Evolutionary conservation across 1,140 invertebrate genomes (phyloP), one percentile per base, ranked within the genome.

Genomic region (Adoxophyes honmai): DNA sequence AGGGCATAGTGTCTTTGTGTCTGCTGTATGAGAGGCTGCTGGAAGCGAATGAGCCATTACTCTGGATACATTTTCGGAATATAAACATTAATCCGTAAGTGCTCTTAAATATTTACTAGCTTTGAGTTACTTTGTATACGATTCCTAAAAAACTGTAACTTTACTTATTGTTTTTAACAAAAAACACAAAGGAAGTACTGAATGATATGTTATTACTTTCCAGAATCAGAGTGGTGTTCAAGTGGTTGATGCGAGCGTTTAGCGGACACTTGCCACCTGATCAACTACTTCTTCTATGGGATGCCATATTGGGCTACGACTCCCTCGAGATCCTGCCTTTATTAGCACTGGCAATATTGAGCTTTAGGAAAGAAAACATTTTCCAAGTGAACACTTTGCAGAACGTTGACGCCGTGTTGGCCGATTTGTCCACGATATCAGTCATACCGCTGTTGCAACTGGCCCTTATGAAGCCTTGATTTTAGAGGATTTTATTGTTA

Each of bases 241-340:
- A 98, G 82, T 99, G 98, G 98, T 83, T 99, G 7, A 98, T 98
- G 92, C 91, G 97, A 62, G 97, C 95, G 1, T 99, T 98, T 78
- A 98, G 97, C 66, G 97, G 98, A 0, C 96, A 98, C 78, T 89
- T 99, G 44, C 94, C 96, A 0, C 96, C 96, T 3, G 96, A 98
- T 70, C 97, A 99, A 82, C 89, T 99, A 0, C 89, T 99, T 0
- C 93, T 95, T 34, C 88, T 99, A 6, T 99, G 97, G 97, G 97
- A 99, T 82, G 89, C 96, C 55, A 93, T 99, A 54, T 88, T 99
- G 0, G 97, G 95, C 5, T 97, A 97, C 74, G 96, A 98, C 81
- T 97, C 96, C 3, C 78, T 98, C 34, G 96, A 98, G 88, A 94
- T 98, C 18, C 90, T 98, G 15, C 92, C 97, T 11, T 85, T 98